These are phyloP conservation scores for Apostichopus leukothele DNA, from an alignment of 53 echinoderm and acorn worm genomes.

Conservation along the genomic window DNA sequence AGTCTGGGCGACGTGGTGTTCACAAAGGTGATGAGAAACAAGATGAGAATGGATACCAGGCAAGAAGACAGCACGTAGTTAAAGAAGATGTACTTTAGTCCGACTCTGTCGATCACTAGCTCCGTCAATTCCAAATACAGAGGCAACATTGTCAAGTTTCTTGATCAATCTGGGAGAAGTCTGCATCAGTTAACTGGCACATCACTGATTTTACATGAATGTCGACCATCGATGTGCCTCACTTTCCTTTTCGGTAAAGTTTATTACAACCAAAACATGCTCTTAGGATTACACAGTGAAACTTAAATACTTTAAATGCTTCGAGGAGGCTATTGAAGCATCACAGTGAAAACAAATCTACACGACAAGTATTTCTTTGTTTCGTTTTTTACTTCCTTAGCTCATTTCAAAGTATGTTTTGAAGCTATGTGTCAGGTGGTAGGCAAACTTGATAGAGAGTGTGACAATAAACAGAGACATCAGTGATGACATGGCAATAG, in stretches of 20 bases:
- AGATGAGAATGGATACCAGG: constrained; percentile 67
- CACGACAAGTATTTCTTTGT: no score
- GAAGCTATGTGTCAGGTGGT: constrained; percentile 87
- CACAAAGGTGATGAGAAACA: constrained; percentile 81
- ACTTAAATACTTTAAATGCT: no score
- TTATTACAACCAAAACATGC: no score
- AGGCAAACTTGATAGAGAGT: constrained; percentile 92
- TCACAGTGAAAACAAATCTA: no score
- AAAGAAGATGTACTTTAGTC: constrained; percentile 85
- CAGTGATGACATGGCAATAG: constrained; percentile 77
- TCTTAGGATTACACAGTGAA: no score
- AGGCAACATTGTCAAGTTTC: constrained; percentile 18
- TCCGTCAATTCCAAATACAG: constrained; percentile 81
- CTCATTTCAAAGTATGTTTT: constrained; percentile 85
- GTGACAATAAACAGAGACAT: constrained; percentile 87
- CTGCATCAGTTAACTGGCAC: no score
- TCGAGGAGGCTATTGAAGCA: no score
- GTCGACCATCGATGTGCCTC: no score
- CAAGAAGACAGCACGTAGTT: constrained; percentile 87
- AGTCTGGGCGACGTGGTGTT: constrained; percentile 79
- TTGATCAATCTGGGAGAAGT: no score
- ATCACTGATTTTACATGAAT: no score
- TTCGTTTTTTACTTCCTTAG: background rate
- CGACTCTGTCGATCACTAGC: constrained; percentile 71
- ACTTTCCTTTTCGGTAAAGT: no score